Evolutionary conservation across 2,113 vertebrate species (phyloP), one percentile per base, ranked within the genome.

Genomic region (Lophius piscatorius): DNA sequence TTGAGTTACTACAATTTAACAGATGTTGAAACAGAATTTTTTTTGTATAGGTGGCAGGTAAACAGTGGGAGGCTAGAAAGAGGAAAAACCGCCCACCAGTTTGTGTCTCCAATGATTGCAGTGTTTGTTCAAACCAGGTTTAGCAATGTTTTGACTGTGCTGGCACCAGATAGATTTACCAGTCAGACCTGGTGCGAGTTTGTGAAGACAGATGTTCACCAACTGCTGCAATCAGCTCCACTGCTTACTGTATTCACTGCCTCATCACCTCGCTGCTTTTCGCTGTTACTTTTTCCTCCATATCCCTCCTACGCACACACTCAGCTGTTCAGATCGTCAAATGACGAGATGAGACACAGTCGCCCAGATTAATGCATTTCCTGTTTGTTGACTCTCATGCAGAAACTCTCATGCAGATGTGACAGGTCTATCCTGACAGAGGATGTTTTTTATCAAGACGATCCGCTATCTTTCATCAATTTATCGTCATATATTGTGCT

Each of bases 1-100:
- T 40, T 64, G 78, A 83, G 72, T 55, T 40, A 17, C 26, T 31
- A 6, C 42, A 47, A 56, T 70, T 65, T 33, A 72, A 62, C 84
- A 86, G 81, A 84, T 84, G 84, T 74, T 63, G 50, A 64, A 65
- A 63, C 51, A 18, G 35, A 72, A 76, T 81, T 77, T 88, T 75
- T 87, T 88, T 88, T 60, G 12, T 61, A 82, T 74, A 84, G 86
- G 87, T 76, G 78, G 70, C 80, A 75, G 76, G 79, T 81, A 86
- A 88, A 88, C 78, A 83, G 69, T 58, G 62, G 66, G 72, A 76
- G 67, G 71, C 69, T 47, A 38, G 13, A 70, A 70, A 39, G 54
- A 50, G 47, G 64, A 67, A 70, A 75, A 73, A 55, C 82, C 84
- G 38, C 85, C 79, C 70, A 75, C 22, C 31, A 9, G 73, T 62